Evolutionary conservation across 2,797 vertebrate genomes (phyloP).

Genomic region (Catostomus latipinnis): DNA sequence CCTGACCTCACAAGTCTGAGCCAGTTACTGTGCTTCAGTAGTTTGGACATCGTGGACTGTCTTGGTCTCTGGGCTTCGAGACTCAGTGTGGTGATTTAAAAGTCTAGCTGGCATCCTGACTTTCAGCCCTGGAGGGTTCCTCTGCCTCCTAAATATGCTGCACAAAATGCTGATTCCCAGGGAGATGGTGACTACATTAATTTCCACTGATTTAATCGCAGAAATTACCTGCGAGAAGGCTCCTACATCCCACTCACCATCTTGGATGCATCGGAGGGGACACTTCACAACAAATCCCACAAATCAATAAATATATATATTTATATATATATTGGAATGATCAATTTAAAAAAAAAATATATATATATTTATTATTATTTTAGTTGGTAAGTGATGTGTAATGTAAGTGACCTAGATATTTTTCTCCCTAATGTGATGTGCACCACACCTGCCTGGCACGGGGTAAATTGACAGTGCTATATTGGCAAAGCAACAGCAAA

Average conservation of each 20-base stretch:
- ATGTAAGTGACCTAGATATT: background rate
- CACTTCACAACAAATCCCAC: background rate
- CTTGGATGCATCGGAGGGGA: background rate
- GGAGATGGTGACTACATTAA: constrained; percentile 64
- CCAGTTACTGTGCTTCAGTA: constrained; percentile 3
- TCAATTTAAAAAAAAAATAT: no score
- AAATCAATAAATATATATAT: background rate
- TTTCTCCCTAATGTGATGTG: constrained; percentile 16
- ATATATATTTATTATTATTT: background rate
- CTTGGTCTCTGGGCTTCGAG: background rate
- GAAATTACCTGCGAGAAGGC: constrained; percentile 61
- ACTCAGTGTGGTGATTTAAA: constrained; percentile 66
- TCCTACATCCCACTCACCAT: background rate
- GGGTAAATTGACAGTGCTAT: constrained; percentile 51
- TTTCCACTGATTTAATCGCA: constrained; percentile 61
- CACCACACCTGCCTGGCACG: constrained; percentile 34
- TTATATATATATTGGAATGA: no score
- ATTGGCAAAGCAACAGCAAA: constrained; percentile 40
- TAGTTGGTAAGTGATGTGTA: no score
- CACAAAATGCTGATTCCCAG: constrained; percentile 64
- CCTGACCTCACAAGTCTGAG: constrained; percentile 28
- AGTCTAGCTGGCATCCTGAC: constrained; percentile 62
- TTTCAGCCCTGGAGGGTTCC: constrained; percentile 59
- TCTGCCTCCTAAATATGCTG: constrained; percentile 64
- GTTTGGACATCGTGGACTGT: constrained; percentile 21